Evolutionary conservation across 2,113 vertebrate genomes (phyloP).

Genomic region (Nerophis ophidion): DNA sequence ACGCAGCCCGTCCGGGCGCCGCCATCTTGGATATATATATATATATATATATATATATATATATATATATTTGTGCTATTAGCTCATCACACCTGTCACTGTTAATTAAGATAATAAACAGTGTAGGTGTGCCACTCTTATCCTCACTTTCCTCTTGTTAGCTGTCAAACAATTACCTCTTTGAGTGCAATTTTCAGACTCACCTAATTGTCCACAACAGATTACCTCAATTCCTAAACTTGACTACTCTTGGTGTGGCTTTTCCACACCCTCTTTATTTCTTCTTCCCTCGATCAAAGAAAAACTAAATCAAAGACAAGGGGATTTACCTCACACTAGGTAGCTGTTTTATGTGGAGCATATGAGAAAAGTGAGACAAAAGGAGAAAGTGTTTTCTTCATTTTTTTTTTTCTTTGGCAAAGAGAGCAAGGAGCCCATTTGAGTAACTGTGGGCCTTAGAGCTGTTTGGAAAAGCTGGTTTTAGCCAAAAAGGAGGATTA

Average conservation of each 20-base stretch:
- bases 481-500: conserved; percentile 65
- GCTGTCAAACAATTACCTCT: conserved; percentile 52
- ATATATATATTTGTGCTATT: too few relatives aligned
- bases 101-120: too few relatives aligned
- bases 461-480: conserved; percentile 66
- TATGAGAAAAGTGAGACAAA: conserved; percentile 54
- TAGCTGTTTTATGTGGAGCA: conserved; percentile 65
- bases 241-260: conserved; percentile 66
- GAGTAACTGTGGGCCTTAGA: conserved; percentile 60
- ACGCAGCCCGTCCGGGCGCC: too few relatives aligned
- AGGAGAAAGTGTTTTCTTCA: conserved; percentile 18
- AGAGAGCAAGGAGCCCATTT: conserved; percentile 62
- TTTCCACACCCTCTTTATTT: conserved; percentile 64
- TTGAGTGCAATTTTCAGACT: conserved; percentile 48
- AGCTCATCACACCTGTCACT: too few relatives aligned
- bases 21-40: too few relatives aligned
- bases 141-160: conserved; percentile 25
- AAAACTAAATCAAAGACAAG: conserved; percentile 62
- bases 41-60: too few relatives aligned
- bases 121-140: conserved; percentile 16
- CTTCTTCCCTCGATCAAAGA: conserved; percentile 58
- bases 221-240: conserved; percentile 62
- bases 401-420: conserved; percentile 38
- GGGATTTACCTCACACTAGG: conserved; percentile 68
- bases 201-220: conserved; percentile 43